Evolutionary conservation across 1,140 invertebrate species (phyloP), one percentile per base, ranked within the genome.

Genomic region (Pachyrhynchus sulphureomaculatus): DNA sequence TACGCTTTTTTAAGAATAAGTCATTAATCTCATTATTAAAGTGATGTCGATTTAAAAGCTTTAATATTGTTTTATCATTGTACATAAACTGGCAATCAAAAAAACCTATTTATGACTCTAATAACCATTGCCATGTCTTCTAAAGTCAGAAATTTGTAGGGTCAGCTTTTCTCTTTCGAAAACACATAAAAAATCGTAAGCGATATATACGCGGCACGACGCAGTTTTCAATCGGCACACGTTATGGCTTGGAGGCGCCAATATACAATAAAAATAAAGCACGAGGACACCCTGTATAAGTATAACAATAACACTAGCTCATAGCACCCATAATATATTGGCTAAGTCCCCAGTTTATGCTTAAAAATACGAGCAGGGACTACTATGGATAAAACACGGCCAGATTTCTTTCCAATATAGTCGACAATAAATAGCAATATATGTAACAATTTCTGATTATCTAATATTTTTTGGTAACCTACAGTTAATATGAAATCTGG

Each of bases 211-310:
- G 58, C 24, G 45, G 20, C 42, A 44, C 55, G 33, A 42, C 34
- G 44, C 59, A 62, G 32, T 42, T 62, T 62, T 62, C 60, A 62
- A 62, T 62, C 53, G 48, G 39, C 60, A 62, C 60, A 62, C 52
- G 32, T 55, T 54, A 62, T 62, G 45, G 20, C 52, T 53, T 41
- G 44, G 20, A 49, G 60, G 45, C 23, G 13, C 33, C 36, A 20
- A 55, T 57, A 61, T 58, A 48, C 23, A 62, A 62, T 62, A 62
- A 62, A 62, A 62, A 55, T 62, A 62, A 52, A 52, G 49, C 42
- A 52, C 20, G 34, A 17, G 21, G 60, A 62, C 60, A 62, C 60
- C 52, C 60, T 62, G 60, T 62, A 62, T 55, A 62, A 15, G 4
- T 12, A 41, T 44, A 51, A 62, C 47, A 55, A 56, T 62, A 62